Percentiles rank a stretch among this genome's conserved stretches.
phyloP scores from a whole-genome alignment of 1,140 invertebrate genomes.

The Dinothrombium tinctorium region DNA sequence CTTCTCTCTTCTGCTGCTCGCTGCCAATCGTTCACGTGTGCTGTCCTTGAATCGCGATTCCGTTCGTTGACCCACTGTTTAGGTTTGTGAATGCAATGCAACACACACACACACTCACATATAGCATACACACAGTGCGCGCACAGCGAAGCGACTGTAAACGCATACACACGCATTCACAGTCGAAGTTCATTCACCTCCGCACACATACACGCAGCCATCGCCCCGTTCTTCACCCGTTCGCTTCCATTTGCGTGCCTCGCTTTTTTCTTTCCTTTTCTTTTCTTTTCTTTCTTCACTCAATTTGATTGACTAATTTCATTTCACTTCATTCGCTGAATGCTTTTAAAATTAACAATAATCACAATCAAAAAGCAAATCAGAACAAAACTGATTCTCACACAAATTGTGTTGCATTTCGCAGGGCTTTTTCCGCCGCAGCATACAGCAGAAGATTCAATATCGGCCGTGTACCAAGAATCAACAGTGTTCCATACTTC shows the following conservation, averaged over 20 bases:
- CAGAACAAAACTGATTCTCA: too few relatives aligned
- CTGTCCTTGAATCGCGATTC: neutral
- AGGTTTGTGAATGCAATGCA: neutral
- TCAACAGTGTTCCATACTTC: slow-evolving; percentile 84
- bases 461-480: slow-evolving; percentile 92
- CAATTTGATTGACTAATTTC: too few relatives aligned
- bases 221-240: too few relatives aligned
- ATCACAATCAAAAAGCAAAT: too few relatives aligned
- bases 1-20: neutral
- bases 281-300: too few relatives aligned
- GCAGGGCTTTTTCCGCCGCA: slow-evolving; percentile 40
- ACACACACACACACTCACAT: neutral
- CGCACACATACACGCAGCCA: neutral
- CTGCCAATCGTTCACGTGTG: neutral
- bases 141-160: too few relatives aligned
- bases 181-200: neutral
- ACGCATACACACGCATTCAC: too few relatives aligned
- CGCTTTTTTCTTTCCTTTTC: too few relatives aligned
- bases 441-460: slow-evolving; percentile 94
- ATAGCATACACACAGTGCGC: neutral
- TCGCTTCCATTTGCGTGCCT: too few relatives aligned
- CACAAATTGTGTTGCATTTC: neutral
- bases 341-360: too few relatives aligned
- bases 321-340: too few relatives aligned
- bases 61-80: neutral